Evolutionary conservation across 2,888 invertebrate species (phyloP), one percentile per base, ranked within the genome.

Genomic region (Geophilus truncorum): DNA sequence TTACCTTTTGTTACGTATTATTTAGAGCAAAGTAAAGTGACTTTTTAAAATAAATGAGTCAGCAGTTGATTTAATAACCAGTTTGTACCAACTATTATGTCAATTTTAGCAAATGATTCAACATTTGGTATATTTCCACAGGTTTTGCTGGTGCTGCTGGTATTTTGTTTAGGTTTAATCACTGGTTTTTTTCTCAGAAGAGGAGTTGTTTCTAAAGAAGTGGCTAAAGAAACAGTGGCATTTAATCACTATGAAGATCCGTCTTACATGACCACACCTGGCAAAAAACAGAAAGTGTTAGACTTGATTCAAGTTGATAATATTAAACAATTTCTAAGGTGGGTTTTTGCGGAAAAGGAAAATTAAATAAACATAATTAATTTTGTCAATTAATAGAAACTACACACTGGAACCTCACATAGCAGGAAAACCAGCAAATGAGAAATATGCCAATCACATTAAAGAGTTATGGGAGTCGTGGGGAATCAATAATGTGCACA

Each of bases 301-400:
- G 21, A 40, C 4, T 45, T 77, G 25, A 81, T 81, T 32, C 32
- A 78, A 40, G 57, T 28, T 18, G 23, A 80, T 9, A 81, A 77
- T 21, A 81, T 81, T 28, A 80, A 81, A 77, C 70, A 80, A 62
- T 80, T 70, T 80, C 62, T 81, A 40, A 77, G 77, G 81, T 81
- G 23, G 21, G 12, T 15, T 57, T 57, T n/a, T n/a, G n/a, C n/a
- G n/a, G n/a, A n/a, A n/a, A n/a, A 21, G 18, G 57, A 75, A 75
- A 25, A 12, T 75, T 75, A 25, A 75, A 18, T 15, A 40, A 40
- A 15, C 2, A 40, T 28, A 25, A 9, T 28, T 79, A 6, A 21
- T 57, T 51, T 28, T 57, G 12, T 45, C 21, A 45, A 51, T 51
- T 51, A 4, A 6, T 34, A 82, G 82, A 32, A 80, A 82, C 80